phyloP scores from a whole-genome alignment of 2,797 vertebrate species.

The Takifugu rubripes region DNA sequence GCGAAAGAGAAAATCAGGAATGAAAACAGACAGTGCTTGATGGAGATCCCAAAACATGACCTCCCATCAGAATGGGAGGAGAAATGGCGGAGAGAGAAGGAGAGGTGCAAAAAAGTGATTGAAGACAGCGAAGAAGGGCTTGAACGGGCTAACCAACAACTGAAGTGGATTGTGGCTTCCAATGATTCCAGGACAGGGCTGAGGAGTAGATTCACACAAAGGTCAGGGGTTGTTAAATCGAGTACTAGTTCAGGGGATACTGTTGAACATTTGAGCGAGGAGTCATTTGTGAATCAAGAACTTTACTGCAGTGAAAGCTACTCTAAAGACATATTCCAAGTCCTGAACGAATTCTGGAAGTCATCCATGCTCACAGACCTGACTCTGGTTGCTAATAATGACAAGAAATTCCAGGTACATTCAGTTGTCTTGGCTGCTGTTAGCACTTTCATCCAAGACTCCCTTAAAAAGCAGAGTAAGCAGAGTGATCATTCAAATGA shows the following conservation, averaged over 20 bases:
- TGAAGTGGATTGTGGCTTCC: slow-evolving; percentile 71
- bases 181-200: slow-evolving; percentile 70
- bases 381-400: slow-evolving; percentile 48
- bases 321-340: slow-evolving; percentile 51
- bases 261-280: neutral
- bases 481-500: neutral
- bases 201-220: slow-evolving; percentile 7
- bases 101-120: slow-evolving; percentile 56
- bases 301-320: slow-evolving; percentile 35
- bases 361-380: slow-evolving; percentile 71
- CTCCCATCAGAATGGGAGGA: slow-evolving; percentile 75
- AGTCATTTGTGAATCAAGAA: neutral
- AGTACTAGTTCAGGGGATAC: neutral
- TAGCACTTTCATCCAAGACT: slow-evolving; percentile 53
- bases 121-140: slow-evolving; percentile 67
- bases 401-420: slow-evolving; percentile 51
- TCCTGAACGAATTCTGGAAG: slow-evolving; percentile 52
- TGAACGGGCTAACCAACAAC: slow-evolving; percentile 59
- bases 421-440: slow-evolving; percentile 69
- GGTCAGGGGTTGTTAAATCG: neutral
- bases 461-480: slow-evolving; percentile 21
- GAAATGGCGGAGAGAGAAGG: slow-evolving; percentile 75
- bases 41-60: slow-evolving; percentile 7
- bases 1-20: neutral
- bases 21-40: neutral